Percentiles rank a stretch among this genome's conserved stretches.
Evolutionary conservation across 1,140 invertebrate genomes (phyloP).

Genomic region (Muscidifurax raptorellus): DNA sequence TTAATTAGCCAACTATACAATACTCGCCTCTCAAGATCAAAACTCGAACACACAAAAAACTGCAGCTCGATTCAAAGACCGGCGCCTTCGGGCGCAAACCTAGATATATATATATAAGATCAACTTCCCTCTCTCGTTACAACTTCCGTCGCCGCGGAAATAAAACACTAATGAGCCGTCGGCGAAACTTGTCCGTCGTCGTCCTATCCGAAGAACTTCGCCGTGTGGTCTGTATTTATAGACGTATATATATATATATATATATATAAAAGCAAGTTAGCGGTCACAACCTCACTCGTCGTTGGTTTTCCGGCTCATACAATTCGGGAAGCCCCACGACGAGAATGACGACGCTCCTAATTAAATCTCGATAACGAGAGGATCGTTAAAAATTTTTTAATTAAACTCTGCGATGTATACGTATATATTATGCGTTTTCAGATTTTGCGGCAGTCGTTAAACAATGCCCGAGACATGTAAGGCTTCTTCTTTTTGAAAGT

Average conservation of each 20-base stretch:
- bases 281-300: neutral
- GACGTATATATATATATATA: neutral
- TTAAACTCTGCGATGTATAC: neutral
- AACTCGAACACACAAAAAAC: neutral
- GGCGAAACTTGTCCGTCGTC: neutral
- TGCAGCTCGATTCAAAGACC: neutral
- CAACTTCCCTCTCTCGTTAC: neutral
- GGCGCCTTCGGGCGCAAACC: neutral
- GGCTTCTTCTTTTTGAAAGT: no score
- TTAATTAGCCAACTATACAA: neutral
- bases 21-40: neutral
- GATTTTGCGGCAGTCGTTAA: no score
- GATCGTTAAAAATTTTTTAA: slow-evolving; percentile 17
- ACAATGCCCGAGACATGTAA: no score
- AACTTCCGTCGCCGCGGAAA: slow-evolving; percentile 1
- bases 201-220: neutral
- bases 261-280: no score
- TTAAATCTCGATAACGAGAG: slow-evolving; percentile 2
- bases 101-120: neutral
- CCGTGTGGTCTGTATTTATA: neutral
- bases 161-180: slow-evolving; percentile 14
- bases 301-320: neutral
- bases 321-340: neutral
- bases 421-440: no score
- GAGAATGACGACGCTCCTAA: neutral